These are phyloP conservation scores for Chionodraco myersi DNA, from an alignment of 2,113 vertebrate species.

Conservation along the genomic window DNA sequence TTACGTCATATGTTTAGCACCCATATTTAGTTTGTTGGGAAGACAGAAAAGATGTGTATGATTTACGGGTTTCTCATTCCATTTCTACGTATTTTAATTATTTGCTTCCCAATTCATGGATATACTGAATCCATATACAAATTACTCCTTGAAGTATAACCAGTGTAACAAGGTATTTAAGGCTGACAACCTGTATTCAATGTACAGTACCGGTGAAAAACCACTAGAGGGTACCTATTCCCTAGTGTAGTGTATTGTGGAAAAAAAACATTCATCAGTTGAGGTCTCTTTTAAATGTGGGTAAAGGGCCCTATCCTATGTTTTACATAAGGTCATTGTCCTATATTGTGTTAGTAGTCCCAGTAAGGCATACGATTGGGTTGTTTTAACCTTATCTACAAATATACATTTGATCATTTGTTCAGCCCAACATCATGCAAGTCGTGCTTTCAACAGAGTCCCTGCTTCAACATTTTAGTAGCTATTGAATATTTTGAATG, in stretches of 20 bases:
- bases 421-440: too few relatives aligned
- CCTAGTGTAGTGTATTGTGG: neutral
- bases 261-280: neutral
- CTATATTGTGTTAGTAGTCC: too few relatives aligned
- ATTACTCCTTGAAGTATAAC: neutral
- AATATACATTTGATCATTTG: too few relatives aligned
- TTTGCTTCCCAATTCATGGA: neutral
- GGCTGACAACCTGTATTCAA: slow-evolving; percentile 1
- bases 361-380: too few relatives aligned
- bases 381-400: too few relatives aligned
- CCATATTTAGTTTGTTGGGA: slow-evolving; percentile 30
- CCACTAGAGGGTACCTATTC: slow-evolving; percentile 65
- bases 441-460: too few relatives aligned
- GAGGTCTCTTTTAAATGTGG: too few relatives aligned
- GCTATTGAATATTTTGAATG: too few relatives aligned
- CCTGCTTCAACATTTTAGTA: too few relatives aligned
- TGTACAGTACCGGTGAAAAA: slow-evolving; percentile 10
- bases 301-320: too few relatives aligned
- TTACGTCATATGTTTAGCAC: slow-evolving; percentile 78
- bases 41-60: neutral
- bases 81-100: rapidly evolving
- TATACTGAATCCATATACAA: neutral
- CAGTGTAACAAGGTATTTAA: neutral
- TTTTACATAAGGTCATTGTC: too few relatives aligned
- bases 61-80: neutral